Evolutionary conservation across 2,113 vertebrate species (phyloP).

Genomic region (Mastomys coucha): DNA sequence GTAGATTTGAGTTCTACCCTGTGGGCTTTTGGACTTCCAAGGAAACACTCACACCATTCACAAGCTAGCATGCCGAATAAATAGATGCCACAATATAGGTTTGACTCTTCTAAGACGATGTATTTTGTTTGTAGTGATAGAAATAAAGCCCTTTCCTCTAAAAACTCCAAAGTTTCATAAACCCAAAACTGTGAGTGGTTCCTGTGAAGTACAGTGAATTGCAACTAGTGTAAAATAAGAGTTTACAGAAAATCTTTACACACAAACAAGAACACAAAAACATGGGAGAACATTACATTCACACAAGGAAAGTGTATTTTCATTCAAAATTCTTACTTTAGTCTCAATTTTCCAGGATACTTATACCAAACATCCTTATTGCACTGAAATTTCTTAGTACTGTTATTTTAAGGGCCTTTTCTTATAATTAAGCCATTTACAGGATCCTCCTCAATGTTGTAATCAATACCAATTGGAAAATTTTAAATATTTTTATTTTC

Average conservation of each 20-base stretch:
- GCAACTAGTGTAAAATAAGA: not conserved
- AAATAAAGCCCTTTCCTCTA: not conserved
- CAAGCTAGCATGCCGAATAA: not conserved
- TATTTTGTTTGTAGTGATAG: not conserved
- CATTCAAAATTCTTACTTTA: not conserved
- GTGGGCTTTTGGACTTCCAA: not conserved
- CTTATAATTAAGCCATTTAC: not conserved
- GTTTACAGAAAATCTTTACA: not conserved
- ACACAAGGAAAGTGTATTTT: not conserved
- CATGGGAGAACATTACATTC: not conserved
- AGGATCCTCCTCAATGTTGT: not conserved
- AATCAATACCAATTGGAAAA: conserved; percentile 34
- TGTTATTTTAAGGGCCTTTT: conserved; percentile 1
- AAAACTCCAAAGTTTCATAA: conserved; percentile 6
- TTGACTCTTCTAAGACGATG: not conserved
- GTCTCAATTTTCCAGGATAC: conserved; percentile 44
- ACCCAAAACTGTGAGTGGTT: not conserved
- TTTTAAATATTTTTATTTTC: conserved; percentile 25
- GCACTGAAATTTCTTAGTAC: not conserved
- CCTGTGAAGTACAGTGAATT: not conserved
- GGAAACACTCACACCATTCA: not conserved
- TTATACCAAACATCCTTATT: not conserved
- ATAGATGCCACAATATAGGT: not conserved
- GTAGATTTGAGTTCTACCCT: not conserved
- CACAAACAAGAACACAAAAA: not conserved